Conservation (phyloP, 1,140 invertebrate species). For the Nautilus pompilius region DNA sequence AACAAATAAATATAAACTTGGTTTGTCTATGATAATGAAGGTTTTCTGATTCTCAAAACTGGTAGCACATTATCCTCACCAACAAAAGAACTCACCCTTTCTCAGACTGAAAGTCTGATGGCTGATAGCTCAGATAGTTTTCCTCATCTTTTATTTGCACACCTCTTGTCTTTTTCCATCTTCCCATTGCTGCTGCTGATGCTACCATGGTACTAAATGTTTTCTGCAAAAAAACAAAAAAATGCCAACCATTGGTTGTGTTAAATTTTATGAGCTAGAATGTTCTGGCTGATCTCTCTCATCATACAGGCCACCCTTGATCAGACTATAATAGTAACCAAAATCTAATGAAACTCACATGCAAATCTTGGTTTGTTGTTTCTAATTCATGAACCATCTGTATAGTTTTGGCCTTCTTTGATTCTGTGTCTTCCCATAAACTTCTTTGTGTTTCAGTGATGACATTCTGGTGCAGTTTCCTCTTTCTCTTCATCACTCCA, state of each 20-base stretch:
- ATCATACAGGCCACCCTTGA: background rate
- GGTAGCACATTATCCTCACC: no score
- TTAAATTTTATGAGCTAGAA: background rate
- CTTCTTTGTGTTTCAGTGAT: slow-evolving; percentile 18
- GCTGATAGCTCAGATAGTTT: slow-evolving; percentile 83
- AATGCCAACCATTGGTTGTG: no score
- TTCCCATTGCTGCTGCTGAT: background rate
- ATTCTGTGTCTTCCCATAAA: slow-evolving; percentile 7
- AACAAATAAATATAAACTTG: no score
- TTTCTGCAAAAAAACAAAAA: slow-evolving; percentile 14
- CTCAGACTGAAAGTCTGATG: slow-evolving; percentile 83
- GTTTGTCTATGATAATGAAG: no score
- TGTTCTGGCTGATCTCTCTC: background rate
- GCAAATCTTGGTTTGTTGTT: background rate
- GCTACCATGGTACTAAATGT: slow-evolving; percentile 17
- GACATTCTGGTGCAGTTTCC: slow-evolving; percentile 46
- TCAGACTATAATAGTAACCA: background rate
- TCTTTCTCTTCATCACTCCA: slow-evolving; percentile 60
- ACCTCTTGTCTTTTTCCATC: slow-evolving; percentile 23
- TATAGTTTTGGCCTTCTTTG: background rate
- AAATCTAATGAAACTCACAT: background rate
- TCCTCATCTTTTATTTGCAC: slow-evolving; percentile 63
- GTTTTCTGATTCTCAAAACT: no score
- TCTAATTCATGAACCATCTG: background rate
- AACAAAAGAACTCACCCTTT: slow-evolving; percentile 65